Conservation (phyloP, 1,140 invertebrate genomes). For the Phenacoccus solenopsis region DNA sequence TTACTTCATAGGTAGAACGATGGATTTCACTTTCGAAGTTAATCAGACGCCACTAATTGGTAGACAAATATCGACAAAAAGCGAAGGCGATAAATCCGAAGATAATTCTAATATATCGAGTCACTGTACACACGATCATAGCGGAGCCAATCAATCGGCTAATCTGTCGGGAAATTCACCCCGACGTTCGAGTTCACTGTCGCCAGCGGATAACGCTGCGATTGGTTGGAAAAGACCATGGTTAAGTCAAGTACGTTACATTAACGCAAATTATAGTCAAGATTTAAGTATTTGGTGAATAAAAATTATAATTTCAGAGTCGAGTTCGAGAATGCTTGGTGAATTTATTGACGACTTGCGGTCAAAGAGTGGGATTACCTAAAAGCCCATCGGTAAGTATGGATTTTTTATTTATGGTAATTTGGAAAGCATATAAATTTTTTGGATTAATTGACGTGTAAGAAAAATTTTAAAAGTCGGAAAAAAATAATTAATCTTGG, state of each 20-base stretch:
- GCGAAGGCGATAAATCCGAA: conserved; percentile 10
- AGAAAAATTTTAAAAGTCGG: too few species aligned
- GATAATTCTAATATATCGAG: neutral
- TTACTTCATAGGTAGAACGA: conserved; percentile 77
- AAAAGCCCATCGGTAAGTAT: conserved; percentile 94
- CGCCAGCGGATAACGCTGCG: conserved; percentile 57
- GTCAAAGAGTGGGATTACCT: conserved; percentile 85
- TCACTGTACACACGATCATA: neutral
- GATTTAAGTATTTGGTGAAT: neutral
- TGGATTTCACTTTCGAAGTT: conserved; percentile 94
- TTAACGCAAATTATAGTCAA: neutral
- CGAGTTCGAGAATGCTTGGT: conserved; percentile 88
- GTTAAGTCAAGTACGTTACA: conserved; percentile 56
- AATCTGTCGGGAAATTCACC: conserved; percentile 41
- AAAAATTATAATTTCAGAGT: conserved; percentile 44
- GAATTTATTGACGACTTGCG: conserved; percentile 89
- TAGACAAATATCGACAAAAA: conserved; percentile 36
- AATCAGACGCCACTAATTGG: conserved; percentile 87
- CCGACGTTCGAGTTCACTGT: conserved; percentile 60
- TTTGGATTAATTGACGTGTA: too few species aligned
- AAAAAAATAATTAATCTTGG: conserved; percentile 6
- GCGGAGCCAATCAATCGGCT: neutral
- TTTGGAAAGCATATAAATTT: too few species aligned
- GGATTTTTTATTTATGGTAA: conserved; percentile 21
- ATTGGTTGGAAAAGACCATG: conserved; percentile 83